phyloP scores from a whole-genome alignment of 2,113 vertebrate genomes.

The Colossoma macropomum region DNA sequence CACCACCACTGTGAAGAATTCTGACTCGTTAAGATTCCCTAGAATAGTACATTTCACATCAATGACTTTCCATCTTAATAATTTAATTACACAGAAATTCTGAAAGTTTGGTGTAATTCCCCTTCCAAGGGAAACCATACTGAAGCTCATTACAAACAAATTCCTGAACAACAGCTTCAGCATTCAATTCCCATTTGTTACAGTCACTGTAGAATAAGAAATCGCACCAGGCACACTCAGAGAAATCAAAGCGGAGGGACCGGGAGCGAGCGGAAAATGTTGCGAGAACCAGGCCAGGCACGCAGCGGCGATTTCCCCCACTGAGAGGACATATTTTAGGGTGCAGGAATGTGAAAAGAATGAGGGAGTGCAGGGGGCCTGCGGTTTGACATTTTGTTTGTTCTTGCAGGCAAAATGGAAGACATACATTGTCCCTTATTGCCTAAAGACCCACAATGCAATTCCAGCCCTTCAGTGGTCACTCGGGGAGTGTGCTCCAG shows the following conservation, averaged over 20 bases:
- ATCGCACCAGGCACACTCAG: slow-evolving; percentile 66
- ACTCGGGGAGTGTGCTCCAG: slow-evolving; percentile 83
- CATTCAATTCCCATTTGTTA: slow-evolving; percentile 64
- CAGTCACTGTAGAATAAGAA: slow-evolving; percentile 63
- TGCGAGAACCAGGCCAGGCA: slow-evolving; percentile 56
- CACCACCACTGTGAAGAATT: too few relatives aligned
- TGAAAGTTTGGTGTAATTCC: too few relatives aligned
- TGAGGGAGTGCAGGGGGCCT: slow-evolving; percentile 57
- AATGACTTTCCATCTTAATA: too few relatives aligned
- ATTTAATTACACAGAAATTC: too few relatives aligned
- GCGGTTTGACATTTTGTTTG: slow-evolving; percentile 75
- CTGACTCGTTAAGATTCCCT: too few relatives aligned
- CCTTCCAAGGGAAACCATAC: too few relatives aligned
- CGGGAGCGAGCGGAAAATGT: slow-evolving; percentile 71
- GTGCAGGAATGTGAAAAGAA: slow-evolving; percentile 70
- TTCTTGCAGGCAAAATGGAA: slow-evolving; percentile 80
- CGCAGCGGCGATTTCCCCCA: slow-evolving; percentile 32
- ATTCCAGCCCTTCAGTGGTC: slow-evolving; percentile 85
- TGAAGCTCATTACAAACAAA: neutral
- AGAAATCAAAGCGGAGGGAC: slow-evolving; percentile 73
- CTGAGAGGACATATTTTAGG: slow-evolving; percentile 60
- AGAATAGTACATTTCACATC: too few relatives aligned
- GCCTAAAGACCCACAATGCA: slow-evolving; percentile 84
- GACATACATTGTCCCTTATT: slow-evolving; percentile 83
- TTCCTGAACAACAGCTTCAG: slow-evolving; percentile 49